Base-by-base conservation (phyloP, 1,140 invertebrate species). In the Tribolium castaneum region DNA sequence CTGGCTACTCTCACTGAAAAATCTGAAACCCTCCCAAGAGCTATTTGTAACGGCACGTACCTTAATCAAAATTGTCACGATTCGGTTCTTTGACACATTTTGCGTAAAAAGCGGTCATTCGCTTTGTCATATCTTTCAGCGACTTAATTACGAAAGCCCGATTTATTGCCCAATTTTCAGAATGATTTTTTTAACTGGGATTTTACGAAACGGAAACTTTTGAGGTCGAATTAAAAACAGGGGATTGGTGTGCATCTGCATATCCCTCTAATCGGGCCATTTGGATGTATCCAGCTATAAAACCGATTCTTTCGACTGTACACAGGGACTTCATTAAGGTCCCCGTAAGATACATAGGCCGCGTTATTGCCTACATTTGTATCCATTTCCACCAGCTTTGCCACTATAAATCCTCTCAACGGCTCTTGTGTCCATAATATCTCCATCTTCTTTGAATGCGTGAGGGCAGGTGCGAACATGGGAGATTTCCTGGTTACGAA, bases 261-360 rank as follows among this genome's bases (percentile, higher is more conserved):
- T 82, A 45, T 78, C 75, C 72, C 78, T 78, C 76, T 83, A 83
- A 83, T 83, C 81, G 82, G 81, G 54, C 80, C 70, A 70, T 39
- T 72, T 78, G 73, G 79, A 83, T 83, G 82, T 83, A 83, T 83
- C 73, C 66, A 75, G 54, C 82, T 80, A 82, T 83, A 83, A 83
- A 83, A 81, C 77, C 80, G 80, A 83, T 83, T 83, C 82, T 80
- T 83, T 81, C 66, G 73, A 78, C 79, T 77, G 78, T 82, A 80
- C 78, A 81, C 70, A 72, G 81, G 82, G 81, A 83, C 82, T 83
- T 82, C 81, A 83, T 83, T 83, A 82, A 81, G 82, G 79, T 73
- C 25, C 72, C 35, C 35, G 81, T 78, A 81, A 82, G 81, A 81
- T 79, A 75, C 78, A 81, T 82, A 78, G 78, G 74, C 80, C 73